Evolutionary conservation across 2,113 vertebrate species (phyloP).

Genomic region (Hypomesus transpacificus): DNA sequence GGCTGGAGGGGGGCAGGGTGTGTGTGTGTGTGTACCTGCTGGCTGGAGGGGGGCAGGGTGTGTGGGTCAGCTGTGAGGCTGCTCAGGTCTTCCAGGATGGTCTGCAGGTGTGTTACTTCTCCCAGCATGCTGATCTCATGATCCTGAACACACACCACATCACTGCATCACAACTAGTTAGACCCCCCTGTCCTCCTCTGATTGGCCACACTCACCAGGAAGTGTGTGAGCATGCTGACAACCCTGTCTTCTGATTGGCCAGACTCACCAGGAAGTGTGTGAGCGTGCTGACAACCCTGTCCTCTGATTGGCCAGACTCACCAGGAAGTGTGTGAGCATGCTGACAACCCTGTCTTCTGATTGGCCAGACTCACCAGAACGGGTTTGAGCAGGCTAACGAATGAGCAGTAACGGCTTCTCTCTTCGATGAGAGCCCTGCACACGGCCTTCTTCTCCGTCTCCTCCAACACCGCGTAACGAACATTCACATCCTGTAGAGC

Average conservation of each 20-base stretch:
- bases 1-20: conserved; percentile 75
- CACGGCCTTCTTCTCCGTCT: conserved; percentile 76
- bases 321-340: no score
- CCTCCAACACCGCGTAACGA: conserved; percentile 76
- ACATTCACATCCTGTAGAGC: conserved; percentile 79
- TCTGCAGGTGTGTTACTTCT: conserved; percentile 82
- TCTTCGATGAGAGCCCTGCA: conserved; percentile 76
- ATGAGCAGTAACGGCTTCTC: conserved; percentile 75
- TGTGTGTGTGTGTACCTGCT: conserved; percentile 37
- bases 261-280: no score
- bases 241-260: no score
- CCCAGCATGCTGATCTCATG: conserved; percentile 81
- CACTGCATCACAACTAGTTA: neutral
- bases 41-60: neutral
- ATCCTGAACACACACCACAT: conserved; percentile 58
- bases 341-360: conserved; percentile 23
- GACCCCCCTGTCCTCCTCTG: no score
- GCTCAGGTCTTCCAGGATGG: conserved; percentile 75
- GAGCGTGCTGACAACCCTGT: neutral
- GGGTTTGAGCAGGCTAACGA: conserved; percentile 76
- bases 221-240: no score
- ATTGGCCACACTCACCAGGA: no score
- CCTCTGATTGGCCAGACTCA: no score
- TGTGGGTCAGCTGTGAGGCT: conserved; percentile 74
- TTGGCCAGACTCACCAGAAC: conserved; percentile 70